These are phyloP conservation scores for Cremastobaeus sp. DNA, from an alignment of 2,888 invertebrate genomes.

Conservation along the genomic window DNA sequence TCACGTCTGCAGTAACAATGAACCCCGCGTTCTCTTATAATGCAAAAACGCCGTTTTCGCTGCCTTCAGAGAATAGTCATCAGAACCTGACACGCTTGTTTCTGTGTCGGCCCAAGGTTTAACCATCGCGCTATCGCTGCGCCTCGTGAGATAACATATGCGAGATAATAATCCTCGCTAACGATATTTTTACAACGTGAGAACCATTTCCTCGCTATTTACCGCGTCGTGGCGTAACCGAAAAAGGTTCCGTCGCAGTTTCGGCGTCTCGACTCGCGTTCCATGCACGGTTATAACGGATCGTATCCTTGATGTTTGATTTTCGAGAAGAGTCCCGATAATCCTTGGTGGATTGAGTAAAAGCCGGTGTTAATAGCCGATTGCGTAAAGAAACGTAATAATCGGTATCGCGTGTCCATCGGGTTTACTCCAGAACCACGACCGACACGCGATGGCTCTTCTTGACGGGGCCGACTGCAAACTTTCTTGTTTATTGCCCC, in stretches of 20 bases:
- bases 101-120: conserved; percentile 31
- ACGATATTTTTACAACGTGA: conserved; percentile 7
- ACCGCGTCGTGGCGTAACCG: neutral
- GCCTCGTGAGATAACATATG: conserved; percentile 37
- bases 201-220: conserved; percentile 6
- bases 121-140: conserved; percentile 20
- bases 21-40: conserved; percentile 35
- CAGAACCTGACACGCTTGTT: conserved; percentile 31
- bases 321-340: too few species aligned
- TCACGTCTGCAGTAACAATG: conserved; percentile 25
- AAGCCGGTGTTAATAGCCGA: conserved; percentile 50
- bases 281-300: too few species aligned
- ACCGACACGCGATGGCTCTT: conserved; percentile 53
- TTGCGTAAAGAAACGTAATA: conserved; percentile 58
- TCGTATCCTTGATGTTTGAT: too few species aligned
- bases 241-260: neutral
- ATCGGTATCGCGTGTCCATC: conserved; percentile 58
- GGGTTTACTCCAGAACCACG: conserved; percentile 46
- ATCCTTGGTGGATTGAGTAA: conserved; percentile 31
- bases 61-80: conserved; percentile 25
- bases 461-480: conserved; percentile 39
- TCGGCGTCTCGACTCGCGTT: too few species aligned
- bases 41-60: conserved; percentile 34
- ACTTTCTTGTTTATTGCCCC: conserved; percentile 63
- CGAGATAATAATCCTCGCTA: too few species aligned